Evolutionary conservation across 2,888 invertebrate species (phyloP), one percentile per base, ranked within the genome.

Genomic region (Glomeris marginata): DNA sequence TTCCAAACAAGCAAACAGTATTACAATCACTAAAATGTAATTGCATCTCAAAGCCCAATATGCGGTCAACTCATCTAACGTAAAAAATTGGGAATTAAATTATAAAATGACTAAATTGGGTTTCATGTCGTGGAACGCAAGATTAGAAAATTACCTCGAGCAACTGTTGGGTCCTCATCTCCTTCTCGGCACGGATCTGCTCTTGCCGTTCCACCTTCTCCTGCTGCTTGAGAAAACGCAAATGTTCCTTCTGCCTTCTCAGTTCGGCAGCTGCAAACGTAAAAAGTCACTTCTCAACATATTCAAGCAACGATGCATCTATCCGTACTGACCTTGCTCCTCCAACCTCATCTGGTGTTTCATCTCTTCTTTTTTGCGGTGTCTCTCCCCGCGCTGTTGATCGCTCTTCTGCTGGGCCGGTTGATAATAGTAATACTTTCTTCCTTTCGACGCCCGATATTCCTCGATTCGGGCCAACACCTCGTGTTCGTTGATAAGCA

Each of bases 201-300:
- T 90, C 90, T 54, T 86, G 80, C 57, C 84, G 77, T 63, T 88
- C 87, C 18, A 79, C 76, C 58, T 83, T 77, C 65, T 87, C 86
- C 45, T 81, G 72, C 62, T 82, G 81, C 60, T 80, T 76, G 54
- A 77, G 73, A 57, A 81, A 68, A 51, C 83, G 72, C 16, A 56
- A 48, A 41, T 57, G 63, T 36, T 67, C 67, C 52, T 64, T 64
- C 51, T 65, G 61, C 49, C 63, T 61, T 49, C 60, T 58, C 47
- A 61, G 57, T 54, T 67, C 67, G 42, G 62, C 55, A 10, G 61
- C 66, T 66, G 53, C 20, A 55, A 53, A 33, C 43, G 40, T 21
- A 44, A 50, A 41, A 33, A 47, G 15, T 48, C 6, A 20, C 35
- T 45, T 40, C 2, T 46, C 15, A 38, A 2, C 15, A 15, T 42